Evolutionary conservation across 2,888 invertebrate genomes (phyloP), one percentile per base, ranked within the genome.

Genomic region (Lithophane socia): DNA sequence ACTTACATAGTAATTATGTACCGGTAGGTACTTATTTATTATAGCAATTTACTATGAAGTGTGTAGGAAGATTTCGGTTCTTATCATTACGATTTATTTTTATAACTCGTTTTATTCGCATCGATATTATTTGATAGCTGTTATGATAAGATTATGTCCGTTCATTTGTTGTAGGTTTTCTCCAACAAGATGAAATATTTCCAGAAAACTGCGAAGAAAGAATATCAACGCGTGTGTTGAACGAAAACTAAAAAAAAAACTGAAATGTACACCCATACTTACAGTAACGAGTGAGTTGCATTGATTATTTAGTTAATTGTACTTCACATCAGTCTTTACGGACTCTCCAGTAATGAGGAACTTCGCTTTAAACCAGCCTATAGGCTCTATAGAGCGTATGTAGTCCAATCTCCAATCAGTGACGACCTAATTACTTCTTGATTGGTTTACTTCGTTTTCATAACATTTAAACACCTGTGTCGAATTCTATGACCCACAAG

Each of bases 31-130:
- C n/a, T 52, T 44, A 54, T 75, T 78, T 24, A 74, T 42, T 63
- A 47, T 10, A 54, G 58, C 24, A 54, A 54, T 76, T 52, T 37
- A 24, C 37, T 52, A 24, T 65, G 76, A 82, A 44, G 56, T 76
- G 64, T 13, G 1, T 9, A 61, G 60, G 52, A 60, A 82, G 64
- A 21, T 76, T 60, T 76, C 37, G n/a, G 21, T 18, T 47, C 47
- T 37, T 9, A 37, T 60, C 29, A 44, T 21, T 16, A 21, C 1
- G 24, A 75, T 52, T 52, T 29, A 44, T 44, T 75, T 21, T 75
- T 44, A 18, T 47, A 18, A 29, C 1, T 47, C 42, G 12, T 44
- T 75, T 80, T 21, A 70, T 60, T 49, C 16, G 13, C 44, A 42
- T 44, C n/a, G 42, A 44, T 49, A 72, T 37, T 37, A 16, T 56